These are phyloP conservation scores for Drosophila biarmipes DNA, from an alignment of 1,140 invertebrate species.

Conservation along the genomic window DNA sequence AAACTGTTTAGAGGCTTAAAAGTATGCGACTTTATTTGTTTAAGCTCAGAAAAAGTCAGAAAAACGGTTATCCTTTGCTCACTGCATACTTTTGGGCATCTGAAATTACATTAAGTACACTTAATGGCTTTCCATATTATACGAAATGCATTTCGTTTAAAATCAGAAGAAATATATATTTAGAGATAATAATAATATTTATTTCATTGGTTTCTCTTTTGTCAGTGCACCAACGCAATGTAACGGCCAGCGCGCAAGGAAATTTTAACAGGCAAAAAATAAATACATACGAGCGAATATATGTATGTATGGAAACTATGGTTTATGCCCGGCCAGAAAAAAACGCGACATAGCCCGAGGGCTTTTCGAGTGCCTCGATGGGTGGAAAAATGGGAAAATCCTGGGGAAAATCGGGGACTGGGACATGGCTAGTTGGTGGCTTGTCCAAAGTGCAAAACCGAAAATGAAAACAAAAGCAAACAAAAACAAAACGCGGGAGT, in stretches of 20 bases:
- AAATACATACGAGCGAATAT: constrained; percentile 22
- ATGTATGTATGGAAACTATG: constrained; percentile 22
- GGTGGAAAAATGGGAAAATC: neutral
- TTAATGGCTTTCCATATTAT: no score
- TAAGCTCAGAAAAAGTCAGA: no score
- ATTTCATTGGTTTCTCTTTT: no score
- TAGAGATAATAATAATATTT: no score
- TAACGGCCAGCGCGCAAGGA: constrained; percentile 29
- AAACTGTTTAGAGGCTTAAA: no score
- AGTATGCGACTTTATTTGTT: no score
- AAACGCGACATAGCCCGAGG: constrained; percentile 29
- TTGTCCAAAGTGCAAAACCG: constrained; percentile 47
- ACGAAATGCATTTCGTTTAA: no score
- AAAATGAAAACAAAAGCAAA: constrained; percentile 45
- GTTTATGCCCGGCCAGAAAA: constrained; percentile 22
- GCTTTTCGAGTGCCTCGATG: constrained; percentile 29
- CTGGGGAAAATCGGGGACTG: neutral
- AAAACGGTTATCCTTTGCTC: no score
- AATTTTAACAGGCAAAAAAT: constrained; percentile 58
- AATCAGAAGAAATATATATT: no score
- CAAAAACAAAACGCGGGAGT: constrained; percentile 70
- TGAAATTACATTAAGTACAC: no score
- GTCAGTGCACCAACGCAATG: constrained; percentile 15
- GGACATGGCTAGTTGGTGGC: constrained; percentile 39
- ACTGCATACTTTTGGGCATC: no score